Evolutionary conservation across 2,113 vertebrate genomes (phyloP).

Genomic region (Chroicocephalus ridibundus): DNA sequence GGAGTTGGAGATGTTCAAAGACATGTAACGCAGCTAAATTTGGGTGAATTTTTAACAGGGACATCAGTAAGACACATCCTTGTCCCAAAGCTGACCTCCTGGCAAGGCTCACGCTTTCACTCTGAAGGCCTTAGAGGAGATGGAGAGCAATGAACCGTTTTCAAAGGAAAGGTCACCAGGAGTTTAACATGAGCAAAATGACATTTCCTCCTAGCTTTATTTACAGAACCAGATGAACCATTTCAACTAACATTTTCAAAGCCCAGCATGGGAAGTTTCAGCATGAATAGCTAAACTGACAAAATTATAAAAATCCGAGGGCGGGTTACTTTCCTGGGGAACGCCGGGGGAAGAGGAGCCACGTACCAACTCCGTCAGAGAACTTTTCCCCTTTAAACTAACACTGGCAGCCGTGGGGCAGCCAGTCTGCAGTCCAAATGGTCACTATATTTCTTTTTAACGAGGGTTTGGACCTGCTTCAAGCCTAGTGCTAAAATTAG

Average conservation of each 20-base stretch:
- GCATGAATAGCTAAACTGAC: not conserved
- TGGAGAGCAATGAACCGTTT: slow-evolving; percentile 1
- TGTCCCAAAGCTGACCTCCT: slow-evolving; percentile 9
- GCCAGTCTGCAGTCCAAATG: not conserved
- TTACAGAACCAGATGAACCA: slow-evolving; percentile 51
- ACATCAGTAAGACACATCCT: not conserved
- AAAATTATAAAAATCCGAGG: not conserved
- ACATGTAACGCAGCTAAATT: not conserved
- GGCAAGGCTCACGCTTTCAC: not conserved
- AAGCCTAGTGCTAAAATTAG: slow-evolving; percentile 36
- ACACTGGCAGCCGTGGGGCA: not conserved
- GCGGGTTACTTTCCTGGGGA: not conserved
- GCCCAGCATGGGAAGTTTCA: slow-evolving; percentile 24
- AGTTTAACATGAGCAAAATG: slow-evolving; percentile 48
- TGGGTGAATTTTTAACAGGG: not conserved
- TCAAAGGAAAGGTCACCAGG: slow-evolving; percentile 43
- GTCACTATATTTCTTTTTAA: slow-evolving; percentile 2
- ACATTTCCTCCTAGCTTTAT: slow-evolving; percentile 38
- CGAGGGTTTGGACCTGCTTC: slow-evolving; percentile 12
- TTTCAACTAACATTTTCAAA: slow-evolving; percentile 50
- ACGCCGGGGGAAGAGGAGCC: not conserved
- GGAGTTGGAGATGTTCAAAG: not conserved
- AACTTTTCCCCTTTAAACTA: not conserved
- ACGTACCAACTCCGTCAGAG: not conserved
- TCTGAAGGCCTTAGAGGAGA: not conserved